phyloP scores from a whole-genome alignment of 2,113 vertebrate genomes.

The Globicephala melas region DNA sequence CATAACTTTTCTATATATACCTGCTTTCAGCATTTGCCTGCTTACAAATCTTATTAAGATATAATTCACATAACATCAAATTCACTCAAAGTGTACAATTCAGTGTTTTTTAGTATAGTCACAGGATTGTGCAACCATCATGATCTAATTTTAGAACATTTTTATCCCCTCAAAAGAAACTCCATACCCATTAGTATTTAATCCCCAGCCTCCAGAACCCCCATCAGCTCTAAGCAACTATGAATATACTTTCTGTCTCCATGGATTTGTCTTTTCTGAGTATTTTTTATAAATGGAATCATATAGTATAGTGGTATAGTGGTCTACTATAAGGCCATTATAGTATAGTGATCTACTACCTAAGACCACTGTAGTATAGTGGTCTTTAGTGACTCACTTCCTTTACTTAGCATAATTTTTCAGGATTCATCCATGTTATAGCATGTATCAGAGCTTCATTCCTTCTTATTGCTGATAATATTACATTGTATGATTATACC shows the following conservation, averaged over 20 bases:
- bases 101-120: neutral
- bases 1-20: neutral
- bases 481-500: neutral
- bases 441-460: neutral
- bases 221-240: neutral
- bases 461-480: neutral
- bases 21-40: neutral
- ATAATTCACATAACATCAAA: neutral
- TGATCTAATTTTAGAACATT: neutral
- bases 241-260: neutral
- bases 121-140: neutral
- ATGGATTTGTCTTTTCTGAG: neutral
- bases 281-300: neutral
- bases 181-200: neutral
- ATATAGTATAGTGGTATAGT: neutral
- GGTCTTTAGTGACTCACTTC: neutral
- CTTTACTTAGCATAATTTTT: neutral
- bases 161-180: neutral
- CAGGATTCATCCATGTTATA: neutral
- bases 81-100: neutral
- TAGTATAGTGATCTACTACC: no score
- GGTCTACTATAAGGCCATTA: no score
- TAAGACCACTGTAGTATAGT: neutral
- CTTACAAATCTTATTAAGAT: neutral
- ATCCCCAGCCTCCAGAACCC: neutral